These are phyloP conservation scores for Heterotis niloticus DNA, from an alignment of 2,113 vertebrate genomes.

Conservation along the genomic window DNA sequence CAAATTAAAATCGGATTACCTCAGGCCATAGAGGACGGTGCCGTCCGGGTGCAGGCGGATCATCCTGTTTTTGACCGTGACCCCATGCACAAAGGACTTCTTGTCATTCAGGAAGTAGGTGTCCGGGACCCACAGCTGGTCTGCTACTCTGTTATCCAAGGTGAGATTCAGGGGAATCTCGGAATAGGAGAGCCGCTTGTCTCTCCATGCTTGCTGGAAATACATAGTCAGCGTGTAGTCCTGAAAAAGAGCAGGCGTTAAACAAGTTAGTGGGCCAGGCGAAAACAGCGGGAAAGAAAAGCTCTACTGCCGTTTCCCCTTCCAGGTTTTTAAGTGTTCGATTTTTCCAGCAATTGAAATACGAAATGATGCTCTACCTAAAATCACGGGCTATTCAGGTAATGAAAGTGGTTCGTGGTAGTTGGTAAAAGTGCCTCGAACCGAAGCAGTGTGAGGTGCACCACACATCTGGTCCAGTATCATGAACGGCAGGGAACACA, in stretches of 20 bases:
- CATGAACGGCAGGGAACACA: neutral
- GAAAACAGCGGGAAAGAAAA: neutral
- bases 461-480: neutral
- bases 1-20: slow-evolving; percentile 66
- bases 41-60: slow-evolving; percentile 96
- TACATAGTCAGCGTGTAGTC: slow-evolving; percentile 99
- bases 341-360: slow-evolving; percentile 45
- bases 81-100: slow-evolving; percentile 97
- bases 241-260: slow-evolving; percentile 55
- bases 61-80: slow-evolving; percentile 99
- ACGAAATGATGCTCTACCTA: slow-evolving; percentile 50
- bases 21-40: slow-evolving; percentile 93
- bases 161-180: slow-evolving; percentile 97
- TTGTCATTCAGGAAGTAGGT: slow-evolving; percentile 99
- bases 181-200: slow-evolving; percentile 95
- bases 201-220: slow-evolving; percentile 96
- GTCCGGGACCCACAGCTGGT: slow-evolving; percentile 97
- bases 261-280: neutral
- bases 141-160: slow-evolving; percentile 95
- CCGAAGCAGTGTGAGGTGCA: neutral
- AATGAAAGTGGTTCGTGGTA: slow-evolving; percentile 20
- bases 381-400: slow-evolving; percentile 44
- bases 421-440: neutral
- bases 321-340: slow-evolving; percentile 13
- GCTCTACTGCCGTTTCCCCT: slow-evolving; percentile 27